Evolutionary conservation across 2,797 vertebrate genomes (phyloP).

Genomic region (Sphenodon punctatus): DNA sequence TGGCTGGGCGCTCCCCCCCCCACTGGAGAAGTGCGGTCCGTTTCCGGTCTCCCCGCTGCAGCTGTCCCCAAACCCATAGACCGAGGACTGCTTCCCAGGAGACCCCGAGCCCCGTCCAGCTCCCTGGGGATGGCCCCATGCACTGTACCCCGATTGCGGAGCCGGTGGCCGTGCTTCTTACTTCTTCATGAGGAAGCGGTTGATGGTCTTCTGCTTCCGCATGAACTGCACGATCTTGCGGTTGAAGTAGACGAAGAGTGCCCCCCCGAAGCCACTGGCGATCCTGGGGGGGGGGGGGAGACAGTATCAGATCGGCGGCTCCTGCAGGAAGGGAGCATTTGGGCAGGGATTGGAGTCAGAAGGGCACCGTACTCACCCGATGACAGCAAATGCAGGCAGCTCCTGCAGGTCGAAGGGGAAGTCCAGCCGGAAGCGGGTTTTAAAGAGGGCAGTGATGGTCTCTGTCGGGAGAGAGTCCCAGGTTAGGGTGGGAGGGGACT

Average conservation of each 20-base stretch:
- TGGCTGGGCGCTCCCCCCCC: too few species aligned
- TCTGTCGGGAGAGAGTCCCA: slow-evolving; percentile 74
- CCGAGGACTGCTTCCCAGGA: too few species aligned
- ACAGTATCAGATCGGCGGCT: background rate
- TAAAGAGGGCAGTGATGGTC: slow-evolving; percentile 96
- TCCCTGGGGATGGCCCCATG: too few species aligned
- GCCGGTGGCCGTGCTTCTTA: slow-evolving; percentile 64
- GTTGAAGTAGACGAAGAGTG: slow-evolving; percentile 95
- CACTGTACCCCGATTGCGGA: accelerated
- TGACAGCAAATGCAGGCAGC: slow-evolving; percentile 93
- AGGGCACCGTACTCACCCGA: slow-evolving; percentile 82
- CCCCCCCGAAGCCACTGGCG: slow-evolving; percentile 92
- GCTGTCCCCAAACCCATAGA: too few species aligned
- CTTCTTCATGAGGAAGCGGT: slow-evolving; percentile 99
- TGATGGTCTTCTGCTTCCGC: slow-evolving; percentile 95
- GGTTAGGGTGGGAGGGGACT: background rate
- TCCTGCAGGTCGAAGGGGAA: slow-evolving; percentile 98
- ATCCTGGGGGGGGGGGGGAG: slow-evolving; percentile 78
- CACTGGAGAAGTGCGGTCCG: too few species aligned
- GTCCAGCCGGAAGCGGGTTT: slow-evolving; percentile 93
- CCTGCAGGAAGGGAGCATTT: too few species aligned
- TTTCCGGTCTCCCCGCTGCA: too few species aligned
- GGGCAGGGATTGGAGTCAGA: background rate
- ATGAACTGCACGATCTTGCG: slow-evolving; percentile 96
- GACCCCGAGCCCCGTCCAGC: too few species aligned